Base-by-base conservation (phyloP, 2,888 invertebrate species). In the Drosophila longiperda region DNA sequence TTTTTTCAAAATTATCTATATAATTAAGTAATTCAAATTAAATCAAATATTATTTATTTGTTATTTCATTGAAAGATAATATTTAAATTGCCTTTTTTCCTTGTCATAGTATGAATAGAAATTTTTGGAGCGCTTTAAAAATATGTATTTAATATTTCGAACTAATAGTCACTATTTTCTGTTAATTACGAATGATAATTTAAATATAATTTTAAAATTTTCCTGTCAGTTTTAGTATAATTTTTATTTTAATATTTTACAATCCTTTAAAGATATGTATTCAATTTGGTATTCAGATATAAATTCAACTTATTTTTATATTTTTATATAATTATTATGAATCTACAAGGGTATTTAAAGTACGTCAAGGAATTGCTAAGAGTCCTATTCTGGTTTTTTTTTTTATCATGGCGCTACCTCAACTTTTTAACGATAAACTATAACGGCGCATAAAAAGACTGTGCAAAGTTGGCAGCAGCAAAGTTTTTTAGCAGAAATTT, bases 371-470 rank as follows among this genome's bases (percentile, higher is more conserved):
- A 5, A 8, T 29, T 20, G 17, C 8, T 3, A 2, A 4, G 20
- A 34, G 29, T 49, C 29, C 17, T 29, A n/a, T 3, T 20, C 6
- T 42, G 40, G 49, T 50, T 50, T 42, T 66, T 77, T 77, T 73
- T 62, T 81, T 79, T 71, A 60, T 68, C 73, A 50, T 29, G 52
- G 52, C 54, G 61, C 61, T 52, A 65, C 55, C 53, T 59, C 60
- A 84, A 82, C 73, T 82, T 84, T 84, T 83, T 83, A 83, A 87
- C 83, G 87, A 83, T 83, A 83, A 83, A 87, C 83, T 83, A 83
- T 83, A 87, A 84, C 82, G 76, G 85, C 82, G 85, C 79, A 87
- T 84, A 82, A 83, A 87, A 83, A 82, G 87, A 72, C 74, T 82
- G 76, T 61, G 64, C 38, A 83, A 83, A 87, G 87, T 83, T 87